Percentiles rank a stretch among this genome's conserved stretches.
Conservation (phyloP, 2,888 invertebrate genomes). For the Erebia epiphron region DNA sequence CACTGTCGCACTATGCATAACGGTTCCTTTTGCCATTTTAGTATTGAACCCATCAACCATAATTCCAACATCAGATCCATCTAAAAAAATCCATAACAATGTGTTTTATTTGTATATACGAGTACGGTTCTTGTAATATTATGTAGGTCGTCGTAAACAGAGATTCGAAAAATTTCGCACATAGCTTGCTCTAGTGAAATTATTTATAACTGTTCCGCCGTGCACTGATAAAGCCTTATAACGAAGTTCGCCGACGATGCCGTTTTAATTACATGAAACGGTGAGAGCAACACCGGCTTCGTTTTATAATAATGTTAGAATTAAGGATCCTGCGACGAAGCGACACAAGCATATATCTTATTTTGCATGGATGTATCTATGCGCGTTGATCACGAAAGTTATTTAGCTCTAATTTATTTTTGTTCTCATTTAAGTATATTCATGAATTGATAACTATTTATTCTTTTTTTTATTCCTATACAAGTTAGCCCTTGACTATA, state of each 20-base stretch:
- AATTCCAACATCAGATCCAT: background rate
- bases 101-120: no score
- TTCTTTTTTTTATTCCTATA: no score
- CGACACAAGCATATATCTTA: background rate
- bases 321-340: constrained; percentile 8
- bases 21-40: no score
- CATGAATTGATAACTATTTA: no score
- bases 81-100: background rate
- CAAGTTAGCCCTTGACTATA: no score
- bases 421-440: no score
- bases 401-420: no score
- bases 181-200: constrained; percentile 53
- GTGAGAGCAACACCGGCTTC: constrained; percentile 42
- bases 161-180: constrained; percentile 18
- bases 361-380: no score
- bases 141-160: constrained; percentile 12
- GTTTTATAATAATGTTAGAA: constrained; percentile 29
- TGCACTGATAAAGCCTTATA: constrained; percentile 73
- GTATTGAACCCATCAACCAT: no score
- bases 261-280: constrained; percentile 68
- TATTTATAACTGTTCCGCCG: constrained; percentile 61
- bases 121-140: constrained; percentile 1
- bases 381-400: no score
- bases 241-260: constrained; percentile 68
- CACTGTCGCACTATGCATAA: no score